Base-by-base conservation (phyloP, 2,888 invertebrate species). In the Lathronympha strigana region DNA sequence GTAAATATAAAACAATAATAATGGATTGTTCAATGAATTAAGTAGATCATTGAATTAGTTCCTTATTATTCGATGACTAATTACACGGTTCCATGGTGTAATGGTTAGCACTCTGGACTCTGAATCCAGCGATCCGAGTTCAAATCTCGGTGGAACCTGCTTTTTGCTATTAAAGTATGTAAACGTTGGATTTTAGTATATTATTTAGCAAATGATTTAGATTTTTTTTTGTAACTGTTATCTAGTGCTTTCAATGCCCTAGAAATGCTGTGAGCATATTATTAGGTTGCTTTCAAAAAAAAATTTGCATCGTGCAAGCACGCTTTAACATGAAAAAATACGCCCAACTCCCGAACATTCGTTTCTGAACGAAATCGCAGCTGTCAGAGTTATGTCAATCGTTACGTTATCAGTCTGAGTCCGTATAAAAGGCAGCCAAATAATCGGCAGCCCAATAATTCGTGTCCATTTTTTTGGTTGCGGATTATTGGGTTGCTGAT, bases 101-200 rank as follows among this genome's bases (percentile, higher is more conserved):
- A 93, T 90, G 93, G 93, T 93, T 91, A 93, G 93, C 93, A 93
- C 93, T 93, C 93, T 93, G 93, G 93, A 93, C 93, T 93, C 88
- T 93, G 93, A 93, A 93, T 93, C 93, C 93, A 93, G 93, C 93
- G 93, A 93, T 93, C 93, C 93, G 93, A 93, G 93, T 93, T 93
- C 93, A 93, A 93, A 93, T 93, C 93, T 93, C 93, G 93, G 93
- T 93, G 93, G 93, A 89, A 93, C 93, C 93, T 73, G 82, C 47
- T n/a, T 28, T 69, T 71, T 69, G 21, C n/a, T 25, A 19, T 0
- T 5, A 1, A n/a, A 23, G 9, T 4, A 31, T 13, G 19, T 9
- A 1, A 31, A 31, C 5, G 4, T 9, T 17, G 4, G n/a, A 1
- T 51, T 31, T 17, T 23, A 23, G 13, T 5, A 21, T 6, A 11